Evolutionary conservation across 2,113 vertebrate species (phyloP), one percentile per base, ranked within the genome.

Genomic region (Cavia aperea): DNA sequence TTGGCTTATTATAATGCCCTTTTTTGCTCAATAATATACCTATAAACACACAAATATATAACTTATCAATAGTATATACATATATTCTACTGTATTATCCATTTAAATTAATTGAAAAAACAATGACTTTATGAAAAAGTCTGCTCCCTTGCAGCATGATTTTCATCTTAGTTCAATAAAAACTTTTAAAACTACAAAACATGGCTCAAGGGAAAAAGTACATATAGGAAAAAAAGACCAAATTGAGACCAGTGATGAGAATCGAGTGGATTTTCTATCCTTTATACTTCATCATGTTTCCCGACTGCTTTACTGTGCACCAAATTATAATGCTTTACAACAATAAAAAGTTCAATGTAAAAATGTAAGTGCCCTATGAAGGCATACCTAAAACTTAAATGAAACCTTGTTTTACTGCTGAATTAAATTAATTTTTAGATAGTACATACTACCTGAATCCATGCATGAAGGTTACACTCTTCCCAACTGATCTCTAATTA

Each of bases 121-220:
- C 15, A 86, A 79, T 60, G 5, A n/a, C 24, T 93, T 91, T 49
- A 81, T 75, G 18, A 88, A 90, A 89, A 85, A 68, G 33, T 65
- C 81, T 72, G 78, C 14, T 14, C 4, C 39, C 19, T 24, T 4
- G 33, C n/a, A 65, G 51, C 78, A 93, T 91, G 23, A 84, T 88
- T 95, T 94, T 79, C 29, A 85, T 79, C 56, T 95, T 93, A 94
- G 93, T 79, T 89, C 86, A 87, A 72, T 70, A 54, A 89, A 51
- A 78, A 18, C 46, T 58, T 56, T 58, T 19, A 5, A 19, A 51
- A 63, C 91, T 91, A 92, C 78, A 65, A 31, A 83, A 24, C 54
- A 87, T 60, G 7, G 36, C 49, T 36, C 81, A 85, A 94, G 6
- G 49, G 36, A 91, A 23, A 72, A 31, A 81, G 8, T 46, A 73